Evolutionary conservation across 1,140 invertebrate species (phyloP).

Genomic region (Planococcus citri): DNA sequence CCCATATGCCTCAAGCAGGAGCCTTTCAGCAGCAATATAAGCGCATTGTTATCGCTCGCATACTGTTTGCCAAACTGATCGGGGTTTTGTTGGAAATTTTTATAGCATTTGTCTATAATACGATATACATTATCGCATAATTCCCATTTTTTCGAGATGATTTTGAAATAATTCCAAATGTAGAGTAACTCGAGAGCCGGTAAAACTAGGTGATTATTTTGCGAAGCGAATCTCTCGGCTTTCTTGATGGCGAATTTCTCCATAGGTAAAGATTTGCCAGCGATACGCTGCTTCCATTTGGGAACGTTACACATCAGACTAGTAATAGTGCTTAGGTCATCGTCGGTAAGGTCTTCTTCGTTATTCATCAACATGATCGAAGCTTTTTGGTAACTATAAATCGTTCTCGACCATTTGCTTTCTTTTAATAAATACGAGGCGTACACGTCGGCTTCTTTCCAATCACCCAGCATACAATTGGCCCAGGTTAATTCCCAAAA

Average conservation of each 20-base stretch:
- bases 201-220: constrained; percentile 58
- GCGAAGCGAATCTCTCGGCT: constrained; percentile 58
- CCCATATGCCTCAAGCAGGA: constrained; percentile 65
- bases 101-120: constrained; percentile 52
- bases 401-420: constrained; percentile 82
- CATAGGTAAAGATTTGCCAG: constrained; percentile 90
- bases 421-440: constrained; percentile 56
- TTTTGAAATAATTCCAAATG: constrained; percentile 85
- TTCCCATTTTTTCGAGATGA: constrained; percentile 57
- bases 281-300: constrained; percentile 72
- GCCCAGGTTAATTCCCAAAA: constrained; percentile 94
- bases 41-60: constrained; percentile 62
- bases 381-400: constrained; percentile 82
- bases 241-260: constrained; percentile 90
- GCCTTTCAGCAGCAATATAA: constrained; percentile 68
- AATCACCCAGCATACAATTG: constrained; percentile 45
- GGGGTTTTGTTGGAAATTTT: constrained; percentile 32
- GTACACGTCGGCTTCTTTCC: constrained; percentile 58
- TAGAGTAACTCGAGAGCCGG: constrained; percentile 82
- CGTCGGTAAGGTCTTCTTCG: constrained; percentile 40
- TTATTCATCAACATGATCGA: constrained; percentile 59
- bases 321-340: constrained; percentile 39
- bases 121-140: constrained; percentile 56
- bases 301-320: constrained; percentile 61
- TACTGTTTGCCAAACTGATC: constrained; percentile 39